phyloP scores from a whole-genome alignment of 1,140 invertebrate genomes.

The Drosophila nasuta region DNA sequence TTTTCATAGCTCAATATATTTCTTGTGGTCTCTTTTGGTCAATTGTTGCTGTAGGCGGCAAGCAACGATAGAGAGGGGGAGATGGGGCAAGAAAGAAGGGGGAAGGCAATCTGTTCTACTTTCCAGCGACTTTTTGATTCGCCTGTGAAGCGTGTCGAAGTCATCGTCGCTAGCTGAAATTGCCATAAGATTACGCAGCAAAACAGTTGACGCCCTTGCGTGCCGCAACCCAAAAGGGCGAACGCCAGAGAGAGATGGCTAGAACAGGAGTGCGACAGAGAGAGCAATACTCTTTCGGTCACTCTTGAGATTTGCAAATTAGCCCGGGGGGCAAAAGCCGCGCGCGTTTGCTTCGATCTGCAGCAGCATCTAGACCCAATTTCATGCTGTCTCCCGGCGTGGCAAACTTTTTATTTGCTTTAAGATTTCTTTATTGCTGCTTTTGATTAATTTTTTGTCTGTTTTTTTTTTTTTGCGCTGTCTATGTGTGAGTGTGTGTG shows the following conservation, averaged over 20 bases:
- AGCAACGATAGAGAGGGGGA: not conserved
- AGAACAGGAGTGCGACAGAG: not conserved
- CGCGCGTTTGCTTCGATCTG: slow-evolving; percentile 18
- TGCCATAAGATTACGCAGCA: slow-evolving; percentile 51
- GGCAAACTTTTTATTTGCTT: slow-evolving; percentile 76
- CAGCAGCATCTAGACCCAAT: slow-evolving; percentile 50
- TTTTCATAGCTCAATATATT: slow-evolving; percentile 77
- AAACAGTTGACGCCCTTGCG: slow-evolving; percentile 57
- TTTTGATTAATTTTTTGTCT: slow-evolving; percentile 76
- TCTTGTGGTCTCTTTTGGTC: slow-evolving; percentile 61
- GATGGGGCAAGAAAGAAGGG: not conserved
- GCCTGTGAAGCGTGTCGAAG: slow-evolving; percentile 33
- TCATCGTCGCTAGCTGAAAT: slow-evolving; percentile 27
- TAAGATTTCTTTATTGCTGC: slow-evolving; percentile 78
- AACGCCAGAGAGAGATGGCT: not conserved
- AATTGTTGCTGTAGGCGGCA: slow-evolving; percentile 41
- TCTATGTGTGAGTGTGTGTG: slow-evolving; percentile 27
- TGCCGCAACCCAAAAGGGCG: slow-evolving; percentile 21
- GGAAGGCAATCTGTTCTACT: slow-evolving; percentile 37
- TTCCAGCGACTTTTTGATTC: slow-evolving; percentile 35
- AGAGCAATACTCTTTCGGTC: slow-evolving; percentile 31
- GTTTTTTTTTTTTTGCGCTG: slow-evolving; percentile 5
- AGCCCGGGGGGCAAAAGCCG: slow-evolving; percentile 46
- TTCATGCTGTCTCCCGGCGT: slow-evolving; percentile 51
- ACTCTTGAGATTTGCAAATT: slow-evolving; percentile 63